Evolutionary conservation across 2,888 invertebrate genomes (phyloP), one percentile per base, ranked within the genome.

Genomic region (Ephialtes manifestator): DNA sequence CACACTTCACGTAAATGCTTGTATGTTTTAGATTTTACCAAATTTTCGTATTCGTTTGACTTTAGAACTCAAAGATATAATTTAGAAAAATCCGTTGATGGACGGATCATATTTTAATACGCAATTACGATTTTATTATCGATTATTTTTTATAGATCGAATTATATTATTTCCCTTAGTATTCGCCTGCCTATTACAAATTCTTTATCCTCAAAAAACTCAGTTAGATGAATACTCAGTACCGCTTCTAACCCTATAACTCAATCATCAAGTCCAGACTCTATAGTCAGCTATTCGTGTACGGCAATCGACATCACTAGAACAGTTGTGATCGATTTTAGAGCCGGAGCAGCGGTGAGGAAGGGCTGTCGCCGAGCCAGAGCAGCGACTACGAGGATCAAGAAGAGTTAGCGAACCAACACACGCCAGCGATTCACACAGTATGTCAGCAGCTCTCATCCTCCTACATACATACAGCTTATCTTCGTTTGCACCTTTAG

Each of bases 341-440:
- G 94, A 94, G 94, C 87, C 94, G 95, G 87, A 95, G 95, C 93
- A 95, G 95, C 89, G 95, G 95, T 86, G 95, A 95, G 90, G 95
- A 95, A 86, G 95, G 95, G 80, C 92, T 95, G 74, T 96, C 96
- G 81, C 96, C 96, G 79, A 96, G 96, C 93, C 96, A 96, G 87
- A 96, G 96, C 92, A 96, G 96, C 88, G 96, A 96, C 94, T 96
- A 96, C 94, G 96, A 96, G 94, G 96, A 96, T 92, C 96, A 96
- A 92, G 96, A 96, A 91, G 96, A 96, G 89, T 95, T 95, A 90
- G 95, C 94, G 90, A 95, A 95, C 92, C 96, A 95, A 90, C 95
- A 96, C 93, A 95, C 96, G 91, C 96, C 96, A 89, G 96, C 96
- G 89, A 95, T 96, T 91, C 96, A 96, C 94, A 95, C 96, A 95